Conservation (phyloP, 1,140 invertebrate genomes). For the Oreohelix idahoensis region DNA sequence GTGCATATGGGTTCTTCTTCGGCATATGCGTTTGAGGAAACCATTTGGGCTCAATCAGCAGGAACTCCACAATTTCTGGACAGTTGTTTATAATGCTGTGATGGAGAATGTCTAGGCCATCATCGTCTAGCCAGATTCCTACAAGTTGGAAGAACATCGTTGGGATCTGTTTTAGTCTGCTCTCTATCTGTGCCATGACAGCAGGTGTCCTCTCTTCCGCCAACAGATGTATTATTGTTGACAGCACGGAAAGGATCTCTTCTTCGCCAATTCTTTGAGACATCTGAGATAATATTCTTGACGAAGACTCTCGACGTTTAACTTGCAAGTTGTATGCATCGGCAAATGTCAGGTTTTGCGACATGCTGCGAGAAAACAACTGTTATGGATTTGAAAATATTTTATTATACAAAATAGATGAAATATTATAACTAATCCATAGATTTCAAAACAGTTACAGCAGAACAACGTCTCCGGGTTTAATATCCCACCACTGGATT, state of each 20-base stretch:
- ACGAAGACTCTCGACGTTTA: not conserved
- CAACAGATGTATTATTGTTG: not conserved
- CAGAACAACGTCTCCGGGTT: no score
- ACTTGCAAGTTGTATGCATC: not conserved
- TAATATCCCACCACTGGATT: no score
- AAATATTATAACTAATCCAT: not conserved
- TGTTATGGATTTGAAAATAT: no score
- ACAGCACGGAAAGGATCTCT: not conserved
- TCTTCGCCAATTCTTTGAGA: not conserved
- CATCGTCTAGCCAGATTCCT: not conserved
- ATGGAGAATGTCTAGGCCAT: conserved; percentile 15
- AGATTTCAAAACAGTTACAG: not conserved
- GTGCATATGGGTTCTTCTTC: conserved; percentile 5
- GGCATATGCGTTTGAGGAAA: conserved; percentile 16
- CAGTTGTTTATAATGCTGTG: conserved; percentile 20
- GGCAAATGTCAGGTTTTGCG: not conserved
- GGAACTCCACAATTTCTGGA: conserved; percentile 6
- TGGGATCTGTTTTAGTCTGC: conserved; percentile 9
- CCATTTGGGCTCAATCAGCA: not conserved
- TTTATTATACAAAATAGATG: no score
- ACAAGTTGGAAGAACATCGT: not conserved
- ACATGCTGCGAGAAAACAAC: not conserved
- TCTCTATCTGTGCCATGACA: not conserved
- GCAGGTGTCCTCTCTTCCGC: not conserved
- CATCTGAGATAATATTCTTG: not conserved